phyloP scores from a whole-genome alignment of 2,888 invertebrate genomes.

The Cacoxenus indagator region DNA sequence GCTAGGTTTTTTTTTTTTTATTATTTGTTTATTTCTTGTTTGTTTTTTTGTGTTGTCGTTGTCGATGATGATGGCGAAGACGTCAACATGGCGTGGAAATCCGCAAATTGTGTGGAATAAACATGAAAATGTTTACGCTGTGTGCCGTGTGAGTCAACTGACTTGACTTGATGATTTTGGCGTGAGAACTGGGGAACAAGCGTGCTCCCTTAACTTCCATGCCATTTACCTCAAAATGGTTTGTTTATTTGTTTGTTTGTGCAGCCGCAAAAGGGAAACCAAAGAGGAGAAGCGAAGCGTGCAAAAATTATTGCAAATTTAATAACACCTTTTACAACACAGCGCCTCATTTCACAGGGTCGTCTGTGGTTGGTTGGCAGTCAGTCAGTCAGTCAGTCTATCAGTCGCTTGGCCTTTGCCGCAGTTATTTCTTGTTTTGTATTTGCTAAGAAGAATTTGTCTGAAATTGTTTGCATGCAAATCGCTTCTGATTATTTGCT shows the following conservation, averaged over 20 bases:
- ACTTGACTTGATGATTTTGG: background rate
- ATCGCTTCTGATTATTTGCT: constrained; percentile 52
- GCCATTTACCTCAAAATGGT: no score
- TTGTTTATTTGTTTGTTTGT: no score
- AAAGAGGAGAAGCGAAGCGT: background rate
- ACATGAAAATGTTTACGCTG: constrained; percentile 56
- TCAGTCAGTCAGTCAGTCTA: background rate
- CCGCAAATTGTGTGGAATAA: constrained; percentile 53
- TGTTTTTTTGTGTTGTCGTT: no score
- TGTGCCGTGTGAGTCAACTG: constrained; percentile 21
- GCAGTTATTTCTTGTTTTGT: constrained; percentile 16
- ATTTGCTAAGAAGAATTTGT: constrained; percentile 38
- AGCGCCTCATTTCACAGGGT: background rate
- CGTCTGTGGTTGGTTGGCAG: constrained; percentile 16
- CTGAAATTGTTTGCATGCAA: constrained; percentile 59
- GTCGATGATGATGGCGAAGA: background rate
- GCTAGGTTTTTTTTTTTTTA: background rate
- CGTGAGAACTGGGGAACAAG: background rate
- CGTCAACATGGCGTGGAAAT: constrained; percentile 14
- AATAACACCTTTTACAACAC: constrained; percentile 1
- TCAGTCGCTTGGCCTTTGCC: background rate
- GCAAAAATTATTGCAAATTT: background rate
- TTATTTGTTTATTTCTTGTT: background rate
- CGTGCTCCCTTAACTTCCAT: no score
- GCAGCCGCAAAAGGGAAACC: no score